Base-by-base conservation (phyloP, 64 coral and sea anemone species). In the Montipora sp. region DNA sequence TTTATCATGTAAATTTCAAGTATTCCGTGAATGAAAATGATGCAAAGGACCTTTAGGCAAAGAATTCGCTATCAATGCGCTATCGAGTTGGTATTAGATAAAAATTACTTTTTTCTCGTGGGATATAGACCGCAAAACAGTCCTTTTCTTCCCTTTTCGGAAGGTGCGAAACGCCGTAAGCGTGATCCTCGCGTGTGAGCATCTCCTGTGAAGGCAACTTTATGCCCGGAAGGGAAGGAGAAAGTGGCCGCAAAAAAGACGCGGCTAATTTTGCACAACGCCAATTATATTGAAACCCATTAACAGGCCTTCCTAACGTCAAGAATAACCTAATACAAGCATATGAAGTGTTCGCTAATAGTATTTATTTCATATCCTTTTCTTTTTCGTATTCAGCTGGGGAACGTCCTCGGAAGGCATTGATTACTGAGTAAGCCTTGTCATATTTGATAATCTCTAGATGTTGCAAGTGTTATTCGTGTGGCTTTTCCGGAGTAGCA, bases 381-480 rank as follows among this genome's bases (percentile, higher is more conserved):
- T 36, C 36, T 70, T 85, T 5, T 8, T 47, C 14, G 3, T 85
- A 71, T 50, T n/a, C 46, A 85, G 66, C 3, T 85, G 82, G 82
- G 82, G 82, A 45, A 59, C 21, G 46, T 71, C 82, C 4, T 7
- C 36, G 22, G 44, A 85, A 48, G 82, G 82, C 16, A 21, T 72
- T 85, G 47, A 85, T 70, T 85, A 91, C 55, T 90, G 61, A 71
- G 79, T 81, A 79, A 19, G 48, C 16, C 18, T 73, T n/a, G 3
- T 63, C 63, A 68, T 46, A 47, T 51, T 60, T 59, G 3, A 55
- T 55, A 10, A 55, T 55, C 51, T 55, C 51, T 10, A 0, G 51
- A 55, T 63, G 53, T 8, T 57, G 53, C 11, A 63, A 3, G 60
- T 63, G 60, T 63, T 11, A 3, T 16, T 63, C 60, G 60, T 63